Conservation (phyloP, 2,888 invertebrate genomes). For the Monoplex corrugatus region DNA sequence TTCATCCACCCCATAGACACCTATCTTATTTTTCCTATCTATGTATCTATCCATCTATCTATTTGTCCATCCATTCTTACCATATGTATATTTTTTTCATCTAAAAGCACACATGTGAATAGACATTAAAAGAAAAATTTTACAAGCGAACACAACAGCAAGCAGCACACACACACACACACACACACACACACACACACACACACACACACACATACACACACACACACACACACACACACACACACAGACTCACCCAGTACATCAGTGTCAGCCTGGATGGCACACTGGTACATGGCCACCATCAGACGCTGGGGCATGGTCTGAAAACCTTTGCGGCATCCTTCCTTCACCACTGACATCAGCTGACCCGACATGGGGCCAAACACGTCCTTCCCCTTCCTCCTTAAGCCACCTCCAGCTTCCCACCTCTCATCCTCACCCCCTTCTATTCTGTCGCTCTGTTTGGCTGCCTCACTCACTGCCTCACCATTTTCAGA, state of each 20-base stretch:
- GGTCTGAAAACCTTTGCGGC: slow-evolving; percentile 92
- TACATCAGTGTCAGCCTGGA: slow-evolving; percentile 92
- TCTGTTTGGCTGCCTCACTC: not conserved
- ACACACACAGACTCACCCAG: slow-evolving; percentile 86
- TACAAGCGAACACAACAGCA: too few relatives aligned
- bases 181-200: not conserved
- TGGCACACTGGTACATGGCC: slow-evolving; percentile 94
- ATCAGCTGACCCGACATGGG: slow-evolving; percentile 90
- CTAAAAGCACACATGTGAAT: too few relatives aligned
- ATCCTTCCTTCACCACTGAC: slow-evolving; percentile 94
- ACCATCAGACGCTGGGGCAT: slow-evolving; percentile 95
- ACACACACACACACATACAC: not conserved
- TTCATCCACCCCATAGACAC: too few relatives aligned
- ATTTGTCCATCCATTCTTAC: too few relatives aligned
- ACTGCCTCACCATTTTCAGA: not conserved
- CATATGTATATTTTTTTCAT: too few relatives aligned
- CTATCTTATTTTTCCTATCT: too few relatives aligned
- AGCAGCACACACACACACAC: not conserved
- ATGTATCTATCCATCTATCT: too few relatives aligned
- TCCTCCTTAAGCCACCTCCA: slow-evolving; percentile 29
- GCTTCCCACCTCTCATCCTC: not conserved
- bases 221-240: slow-evolving; percentile 3
- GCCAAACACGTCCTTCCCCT: slow-evolving; percentile 60
- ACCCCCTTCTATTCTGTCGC: not conserved
- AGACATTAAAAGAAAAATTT: too few relatives aligned